A percentile compares a stretch with the other conserved stretches of the same genome.
These are phyloP conservation scores for Tethea ocularis DNA, from an alignment of 2,888 invertebrate species.

Conservation along the genomic window DNA sequence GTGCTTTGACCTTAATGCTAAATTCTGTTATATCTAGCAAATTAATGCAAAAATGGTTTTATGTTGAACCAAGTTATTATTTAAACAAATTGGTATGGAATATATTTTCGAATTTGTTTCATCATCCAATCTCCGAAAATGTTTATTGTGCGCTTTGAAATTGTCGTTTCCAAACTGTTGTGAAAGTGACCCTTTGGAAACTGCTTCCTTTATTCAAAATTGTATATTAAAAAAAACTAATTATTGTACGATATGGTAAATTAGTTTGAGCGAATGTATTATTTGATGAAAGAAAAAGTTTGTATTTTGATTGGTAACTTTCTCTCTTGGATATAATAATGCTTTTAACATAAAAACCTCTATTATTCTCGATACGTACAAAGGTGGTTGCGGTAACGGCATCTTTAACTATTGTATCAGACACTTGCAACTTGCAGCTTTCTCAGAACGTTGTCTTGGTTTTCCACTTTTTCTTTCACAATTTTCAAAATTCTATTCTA, in stretches of 20 bases:
- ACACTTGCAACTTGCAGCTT: conserved; percentile 18
- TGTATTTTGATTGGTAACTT: conserved; percentile 4
- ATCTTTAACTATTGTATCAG: conserved; percentile 11
- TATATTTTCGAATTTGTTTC: no score
- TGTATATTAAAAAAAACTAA: not conserved
- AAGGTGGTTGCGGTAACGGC: conserved; percentile 30
- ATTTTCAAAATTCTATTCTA: not conserved
- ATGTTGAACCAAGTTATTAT: no score
- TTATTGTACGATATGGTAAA: not conserved
- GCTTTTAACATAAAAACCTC: conserved; percentile 18
- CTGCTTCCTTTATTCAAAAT: not conserved
- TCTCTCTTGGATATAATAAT: conserved; percentile 6
- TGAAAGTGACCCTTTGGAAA: not conserved
- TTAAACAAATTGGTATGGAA: no score
- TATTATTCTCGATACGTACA: conserved; percentile 9
- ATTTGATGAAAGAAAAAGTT: conserved; percentile 6
- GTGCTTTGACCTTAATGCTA: not conserved
- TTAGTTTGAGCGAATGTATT: not conserved
- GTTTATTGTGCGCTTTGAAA: no score
- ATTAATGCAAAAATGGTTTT: no score
- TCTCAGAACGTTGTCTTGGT: conserved; percentile 16
- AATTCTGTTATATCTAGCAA: not conserved
- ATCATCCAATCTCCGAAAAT: no score
- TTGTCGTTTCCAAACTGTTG: no score
- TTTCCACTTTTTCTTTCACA: not conserved